A percentile compares a stretch with the other conserved stretches of the same genome.
These are phyloP conservation scores for Caerostris darwini DNA, from an alignment of 1,140 invertebrate species.

Conservation along the genomic window DNA sequence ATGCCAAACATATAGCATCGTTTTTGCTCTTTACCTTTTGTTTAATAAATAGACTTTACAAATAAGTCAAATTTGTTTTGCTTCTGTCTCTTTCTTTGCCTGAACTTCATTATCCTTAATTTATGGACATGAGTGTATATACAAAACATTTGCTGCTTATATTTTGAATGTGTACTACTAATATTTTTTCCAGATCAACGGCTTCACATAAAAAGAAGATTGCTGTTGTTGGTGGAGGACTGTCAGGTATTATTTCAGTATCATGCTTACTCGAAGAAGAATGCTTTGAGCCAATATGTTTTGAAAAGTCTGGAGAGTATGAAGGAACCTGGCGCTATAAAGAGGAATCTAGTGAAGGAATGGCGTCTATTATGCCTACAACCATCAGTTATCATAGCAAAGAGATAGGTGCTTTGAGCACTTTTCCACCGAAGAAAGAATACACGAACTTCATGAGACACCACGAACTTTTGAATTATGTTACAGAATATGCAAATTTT, in stretches of 20 bases:
- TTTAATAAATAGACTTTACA: no score
- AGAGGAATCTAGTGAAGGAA: slow-evolving; percentile 79
- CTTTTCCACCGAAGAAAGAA: slow-evolving; percentile 81
- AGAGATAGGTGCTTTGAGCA: slow-evolving; percentile 82
- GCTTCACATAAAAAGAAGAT: slow-evolving; percentile 71
- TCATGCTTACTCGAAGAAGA: not conserved
- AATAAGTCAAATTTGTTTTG: no score
- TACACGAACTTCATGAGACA: slow-evolving; percentile 82
- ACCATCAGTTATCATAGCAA: slow-evolving; percentile 37
- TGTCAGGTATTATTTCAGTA: slow-evolving; percentile 81
- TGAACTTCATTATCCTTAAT: no score
- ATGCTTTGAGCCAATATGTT: slow-evolving; percentile 20
- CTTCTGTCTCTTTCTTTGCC: no score
- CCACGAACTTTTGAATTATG: slow-evolving; percentile 81
- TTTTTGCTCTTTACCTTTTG: no score
- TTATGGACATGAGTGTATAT: no score
- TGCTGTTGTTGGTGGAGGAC: slow-evolving; percentile 83
- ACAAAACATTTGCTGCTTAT: not conserved
- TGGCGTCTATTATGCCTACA: slow-evolving; percentile 79
- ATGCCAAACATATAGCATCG: no score
- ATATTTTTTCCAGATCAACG: not conserved
- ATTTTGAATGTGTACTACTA: not conserved
- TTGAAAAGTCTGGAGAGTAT: slow-evolving; percentile 80
- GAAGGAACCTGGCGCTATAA: slow-evolving; percentile 84
- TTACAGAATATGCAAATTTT: slow-evolving; percentile 81